Conservation (phyloP, 2,888 invertebrate species). For the Phasia obesa region DNA sequence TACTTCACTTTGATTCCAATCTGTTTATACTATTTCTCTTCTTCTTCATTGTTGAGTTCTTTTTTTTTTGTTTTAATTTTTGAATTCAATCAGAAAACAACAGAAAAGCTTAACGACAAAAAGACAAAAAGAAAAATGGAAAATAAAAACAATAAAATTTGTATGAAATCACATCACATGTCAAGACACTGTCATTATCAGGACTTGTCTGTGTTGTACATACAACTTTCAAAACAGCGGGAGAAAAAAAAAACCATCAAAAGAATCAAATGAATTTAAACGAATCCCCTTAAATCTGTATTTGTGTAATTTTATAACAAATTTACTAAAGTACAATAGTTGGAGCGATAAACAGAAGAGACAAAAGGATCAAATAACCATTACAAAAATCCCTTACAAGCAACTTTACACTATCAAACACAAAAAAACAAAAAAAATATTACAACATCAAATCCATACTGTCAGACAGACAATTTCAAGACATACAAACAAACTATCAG, state of each 20-base stretch:
- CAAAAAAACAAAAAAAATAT: too few relatives aligned
- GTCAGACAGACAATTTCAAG: neutral
- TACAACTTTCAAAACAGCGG: constrained; percentile 51
- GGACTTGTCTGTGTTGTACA: constrained; percentile 52
- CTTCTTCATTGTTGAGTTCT: constrained; percentile 2
- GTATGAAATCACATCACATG: constrained; percentile 60
- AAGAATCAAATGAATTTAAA: constrained; percentile 67
- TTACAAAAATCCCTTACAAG: constrained; percentile 33
- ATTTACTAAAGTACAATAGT: constrained; percentile 19
- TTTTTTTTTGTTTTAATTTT: constrained; percentile 49
- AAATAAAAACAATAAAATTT: constrained; percentile 29
- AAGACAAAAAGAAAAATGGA: constrained; percentile 17
- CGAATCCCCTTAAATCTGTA: constrained; percentile 47
- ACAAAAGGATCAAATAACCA: constrained; percentile 46
- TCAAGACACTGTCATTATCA: constrained; percentile 63
- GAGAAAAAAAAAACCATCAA: constrained; percentile 36
- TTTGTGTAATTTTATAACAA: constrained; percentile 30
- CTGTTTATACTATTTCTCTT: constrained; percentile 41
- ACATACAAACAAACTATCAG: neutral
- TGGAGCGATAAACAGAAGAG: constrained; percentile 4
- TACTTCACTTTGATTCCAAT: constrained; percentile 43
- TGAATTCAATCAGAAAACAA: constrained; percentile 23
- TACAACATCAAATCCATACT: constrained; percentile 21
- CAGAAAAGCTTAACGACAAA: neutral
- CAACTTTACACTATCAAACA: constrained; percentile 20